Evolutionary conservation across 2,888 invertebrate species (phyloP).

Genomic region (Ichneumon xanthorius): DNA sequence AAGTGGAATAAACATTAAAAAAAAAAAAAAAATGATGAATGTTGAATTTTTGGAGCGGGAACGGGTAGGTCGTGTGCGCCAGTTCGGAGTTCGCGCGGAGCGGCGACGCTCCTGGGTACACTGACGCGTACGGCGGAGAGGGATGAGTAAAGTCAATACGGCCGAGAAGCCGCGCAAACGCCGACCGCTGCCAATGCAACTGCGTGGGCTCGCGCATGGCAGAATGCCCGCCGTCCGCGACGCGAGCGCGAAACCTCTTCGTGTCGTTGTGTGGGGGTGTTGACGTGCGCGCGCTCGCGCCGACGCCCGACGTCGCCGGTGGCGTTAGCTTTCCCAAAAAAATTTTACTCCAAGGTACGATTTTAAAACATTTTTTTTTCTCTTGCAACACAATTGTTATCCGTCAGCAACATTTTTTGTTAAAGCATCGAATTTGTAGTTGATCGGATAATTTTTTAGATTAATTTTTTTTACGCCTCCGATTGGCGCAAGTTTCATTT

Average conservation of each 20-base stretch:
- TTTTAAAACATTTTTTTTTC: neutral
- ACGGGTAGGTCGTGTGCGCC: neutral
- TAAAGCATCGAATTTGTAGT: neutral
- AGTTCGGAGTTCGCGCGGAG: neutral
- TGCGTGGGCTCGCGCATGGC: conserved; percentile 76
- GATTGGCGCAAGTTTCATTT: neutral
- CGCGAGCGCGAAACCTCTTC: conserved; percentile 30
- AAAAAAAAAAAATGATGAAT: neutral
- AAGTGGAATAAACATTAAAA: neutral
- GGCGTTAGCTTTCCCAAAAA: conserved; percentile 2
- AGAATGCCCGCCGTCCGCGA: conserved; percentile 20
- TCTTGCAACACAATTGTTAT: neutral
- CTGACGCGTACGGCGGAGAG: conserved; percentile 39
- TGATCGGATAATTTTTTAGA: neutral
- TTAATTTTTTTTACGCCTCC: neutral
- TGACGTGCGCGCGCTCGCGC: conserved; percentile 56
- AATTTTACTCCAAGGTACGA: neutral
- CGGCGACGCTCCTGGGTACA: conserved; percentile 12
- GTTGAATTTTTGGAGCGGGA: neutral
- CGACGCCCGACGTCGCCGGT: conserved; percentile 54
- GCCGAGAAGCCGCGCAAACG: conserved; percentile 78
- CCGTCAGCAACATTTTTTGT: neutral
- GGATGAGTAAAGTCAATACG: conserved; percentile 82
- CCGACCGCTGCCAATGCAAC: conserved; percentile 77
- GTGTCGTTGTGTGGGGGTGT: conserved; percentile 37